phyloP scores from a whole-genome alignment of 2,797 vertebrate genomes.

The Myiotriccus ornatus region DNA sequence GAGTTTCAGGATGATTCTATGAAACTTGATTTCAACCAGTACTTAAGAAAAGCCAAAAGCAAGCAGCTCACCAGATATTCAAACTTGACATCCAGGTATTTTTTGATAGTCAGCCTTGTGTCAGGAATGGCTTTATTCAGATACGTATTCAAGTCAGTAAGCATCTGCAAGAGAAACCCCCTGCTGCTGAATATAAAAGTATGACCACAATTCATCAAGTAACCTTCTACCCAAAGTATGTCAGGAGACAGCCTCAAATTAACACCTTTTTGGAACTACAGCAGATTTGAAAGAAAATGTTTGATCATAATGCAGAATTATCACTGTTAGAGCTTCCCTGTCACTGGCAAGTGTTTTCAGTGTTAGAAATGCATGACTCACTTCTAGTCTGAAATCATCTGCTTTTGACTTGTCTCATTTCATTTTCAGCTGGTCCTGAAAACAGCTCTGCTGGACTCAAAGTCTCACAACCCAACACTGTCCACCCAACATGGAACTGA shows the following conservation, averaged over 20 bases:
- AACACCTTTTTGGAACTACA: neutral
- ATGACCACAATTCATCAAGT: neutral
- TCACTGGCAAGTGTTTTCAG: neutral
- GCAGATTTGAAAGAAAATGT: neutral
- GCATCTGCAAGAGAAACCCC: conserved; percentile 84
- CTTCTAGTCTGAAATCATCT: neutral
- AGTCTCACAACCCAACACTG: accelerated
- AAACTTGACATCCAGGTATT: conserved; percentile 98
- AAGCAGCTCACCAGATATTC: conserved; percentile 89
- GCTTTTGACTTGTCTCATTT: accelerated
- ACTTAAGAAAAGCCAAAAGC: no score
- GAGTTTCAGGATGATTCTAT: neutral
- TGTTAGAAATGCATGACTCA: neutral
- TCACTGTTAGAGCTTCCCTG: neutral
- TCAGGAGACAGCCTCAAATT: neutral
- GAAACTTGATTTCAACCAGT: neutral
- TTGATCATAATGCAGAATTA: neutral
- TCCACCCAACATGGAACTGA: neutral
- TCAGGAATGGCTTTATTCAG: conserved; percentile 98
- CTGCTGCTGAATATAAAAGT: neutral
- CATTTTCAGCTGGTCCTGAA: neutral
- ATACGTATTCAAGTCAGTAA: conserved; percentile 96
- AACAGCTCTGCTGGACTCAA: neutral
- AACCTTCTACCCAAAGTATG: neutral
- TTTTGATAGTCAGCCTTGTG: conserved; percentile 97